These are phyloP conservation scores for Rhagium mordax DNA, from an alignment of 2,888 invertebrate genomes.

Conservation along the genomic window DNA sequence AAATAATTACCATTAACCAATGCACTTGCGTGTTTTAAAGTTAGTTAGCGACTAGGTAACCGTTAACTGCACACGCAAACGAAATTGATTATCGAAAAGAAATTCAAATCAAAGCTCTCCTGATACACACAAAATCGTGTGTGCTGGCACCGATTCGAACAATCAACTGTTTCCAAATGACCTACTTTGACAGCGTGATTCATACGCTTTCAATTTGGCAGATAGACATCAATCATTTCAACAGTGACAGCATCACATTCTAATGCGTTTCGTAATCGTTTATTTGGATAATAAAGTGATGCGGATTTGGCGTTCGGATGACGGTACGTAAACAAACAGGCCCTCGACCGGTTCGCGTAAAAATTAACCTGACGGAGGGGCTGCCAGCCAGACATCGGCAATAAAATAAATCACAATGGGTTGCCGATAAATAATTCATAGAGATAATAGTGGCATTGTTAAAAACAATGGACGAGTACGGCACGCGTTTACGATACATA, in stretches of 20 bases:
- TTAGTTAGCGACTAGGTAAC: background rate
- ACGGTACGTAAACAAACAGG: too few species aligned
- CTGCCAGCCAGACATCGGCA: background rate
- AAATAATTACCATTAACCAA: background rate
- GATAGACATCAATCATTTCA: background rate
- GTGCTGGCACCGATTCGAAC: slow-evolving; percentile 3
- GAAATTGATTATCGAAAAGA: background rate
- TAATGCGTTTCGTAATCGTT: background rate
- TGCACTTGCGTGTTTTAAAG: background rate
- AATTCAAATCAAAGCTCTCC: background rate
- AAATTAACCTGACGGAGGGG: background rate
- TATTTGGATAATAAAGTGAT: background rate
- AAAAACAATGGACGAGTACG: slow-evolving; percentile 22
- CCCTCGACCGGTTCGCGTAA: background rate
- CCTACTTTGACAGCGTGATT: slow-evolving; percentile 11
- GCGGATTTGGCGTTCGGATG: too few species aligned
- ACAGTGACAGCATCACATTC: background rate
- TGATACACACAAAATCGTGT: background rate
- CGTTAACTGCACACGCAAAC: background rate
- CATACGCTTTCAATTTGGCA: slow-evolving; percentile 11
- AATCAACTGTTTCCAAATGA: slow-evolving; percentile 3
- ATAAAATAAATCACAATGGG: background rate
- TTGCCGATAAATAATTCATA: slow-evolving; percentile 20
- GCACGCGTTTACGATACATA: slow-evolving; percentile 4
- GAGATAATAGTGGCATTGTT: slow-evolving; percentile 13